Percentiles rank a stretch among this genome's conserved stretches.
Conservation (phyloP, 2,113 vertebrate genomes). For the Aegotheles bennettii region DNA sequence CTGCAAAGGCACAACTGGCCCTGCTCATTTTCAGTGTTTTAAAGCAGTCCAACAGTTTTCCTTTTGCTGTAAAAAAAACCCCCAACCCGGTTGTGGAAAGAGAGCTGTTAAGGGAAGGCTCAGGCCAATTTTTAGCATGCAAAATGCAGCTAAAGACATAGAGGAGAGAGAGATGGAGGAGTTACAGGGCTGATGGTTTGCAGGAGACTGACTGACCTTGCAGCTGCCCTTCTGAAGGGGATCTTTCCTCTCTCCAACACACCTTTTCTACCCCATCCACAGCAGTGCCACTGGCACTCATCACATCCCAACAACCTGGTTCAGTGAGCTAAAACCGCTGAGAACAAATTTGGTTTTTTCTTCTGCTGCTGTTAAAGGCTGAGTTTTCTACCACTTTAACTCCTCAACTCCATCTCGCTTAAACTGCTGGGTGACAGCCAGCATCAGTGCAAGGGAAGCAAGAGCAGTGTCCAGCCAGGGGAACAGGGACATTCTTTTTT, state of each 20-base stretch:
- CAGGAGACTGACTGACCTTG: not conserved
- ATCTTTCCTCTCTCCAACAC: not conserved
- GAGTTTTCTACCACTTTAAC: not conserved
- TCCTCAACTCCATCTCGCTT: not conserved
- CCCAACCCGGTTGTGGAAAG: not conserved
- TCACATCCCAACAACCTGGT: not conserved
- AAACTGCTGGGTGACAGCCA: not conserved
- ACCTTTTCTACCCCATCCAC: not conserved
- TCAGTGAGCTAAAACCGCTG: not conserved
- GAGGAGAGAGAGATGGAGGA: not conserved
- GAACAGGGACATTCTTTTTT: not conserved
- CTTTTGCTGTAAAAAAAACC: not conserved
- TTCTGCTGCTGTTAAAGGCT: not conserved
- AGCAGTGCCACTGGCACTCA: not conserved
- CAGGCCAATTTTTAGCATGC: not conserved
- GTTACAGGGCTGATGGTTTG: too few species aligned
- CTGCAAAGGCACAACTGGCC: not conserved
- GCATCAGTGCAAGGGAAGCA: not conserved
- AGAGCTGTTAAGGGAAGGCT: not conserved
- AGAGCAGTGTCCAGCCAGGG: not conserved
- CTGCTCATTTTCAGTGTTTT: not conserved
- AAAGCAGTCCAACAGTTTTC: not conserved
- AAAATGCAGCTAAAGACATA: not conserved
- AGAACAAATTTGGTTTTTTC: not conserved
- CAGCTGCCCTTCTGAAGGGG: not conserved